Base-by-base conservation (phyloP, 1,140 invertebrate genomes). In the Drosophila willistoni region DNA sequence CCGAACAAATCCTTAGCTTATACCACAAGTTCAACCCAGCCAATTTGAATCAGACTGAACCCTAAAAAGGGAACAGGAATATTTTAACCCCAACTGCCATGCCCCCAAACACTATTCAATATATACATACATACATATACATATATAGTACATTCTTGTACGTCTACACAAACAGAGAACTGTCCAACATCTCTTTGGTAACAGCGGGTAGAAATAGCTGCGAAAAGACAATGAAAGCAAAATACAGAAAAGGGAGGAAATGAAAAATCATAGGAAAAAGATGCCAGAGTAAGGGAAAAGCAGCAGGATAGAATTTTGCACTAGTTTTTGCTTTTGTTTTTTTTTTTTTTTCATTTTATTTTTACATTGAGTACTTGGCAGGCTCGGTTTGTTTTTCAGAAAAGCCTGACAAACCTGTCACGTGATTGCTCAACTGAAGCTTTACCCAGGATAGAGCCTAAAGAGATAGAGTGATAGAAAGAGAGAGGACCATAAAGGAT, bases 361-460 rank as follows among this genome's bases (percentile, higher is more conserved):
- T 42, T 39, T 72, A 39, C 41, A 64, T 69, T 69, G 61, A 69
- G 66, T 68, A 71, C 39, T 79, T 81, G 71, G 62, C 67, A 81
- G 81, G 68, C 81, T 86, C 57, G 81, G 82, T 76, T 81, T 84
- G 77, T 86, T 86, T 85, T 86, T 61, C 61, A 81, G 71, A 64
- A 71, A 66, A 72, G 82, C 77, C 82, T 86, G 82, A 86, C 82
- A 86, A 86, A 86, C 82, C 82, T 85, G 82, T 86, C 82, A 85
- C 82, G 74, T 85, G 82, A 86, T 86, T 86, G 75, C 78, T 86
- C 78, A 73, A 81, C 82, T 81, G 69, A 61, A 85, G 71, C 68
- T 59, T 74, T 42, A 22, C 14, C 47, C 22, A 41, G 60, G 41
- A 17, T 72, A 71, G 56, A 66, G 44, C 44, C 63, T 56, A 17